phyloP scores from a whole-genome alignment of 2,888 invertebrate species.

The Cantharis rustica region DNA sequence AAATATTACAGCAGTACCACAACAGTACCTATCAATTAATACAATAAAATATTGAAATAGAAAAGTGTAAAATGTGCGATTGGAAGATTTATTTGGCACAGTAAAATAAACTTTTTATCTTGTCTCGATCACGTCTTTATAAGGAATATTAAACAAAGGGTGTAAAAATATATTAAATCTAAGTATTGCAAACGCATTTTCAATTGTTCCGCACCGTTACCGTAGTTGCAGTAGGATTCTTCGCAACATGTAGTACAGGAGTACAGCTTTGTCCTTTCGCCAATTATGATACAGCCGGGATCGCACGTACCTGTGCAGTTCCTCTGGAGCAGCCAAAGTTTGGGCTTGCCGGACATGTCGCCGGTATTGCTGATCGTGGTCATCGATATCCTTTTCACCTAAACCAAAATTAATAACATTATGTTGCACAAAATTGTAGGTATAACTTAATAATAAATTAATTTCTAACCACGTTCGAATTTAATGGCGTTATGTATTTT shows the following conservation, averaged over 20 bases:
- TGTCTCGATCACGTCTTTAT: slow-evolving; percentile 9
- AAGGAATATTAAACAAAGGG: slow-evolving; percentile 5
- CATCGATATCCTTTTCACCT: slow-evolving; percentile 83
- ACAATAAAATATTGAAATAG: neutral
- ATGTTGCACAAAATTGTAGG: neutral
- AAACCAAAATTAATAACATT: slow-evolving; percentile 31
- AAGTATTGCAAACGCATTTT: slow-evolving; percentile 7
- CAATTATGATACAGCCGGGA: slow-evolving; percentile 86
- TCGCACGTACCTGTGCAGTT: slow-evolving; percentile 85
- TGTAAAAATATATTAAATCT: slow-evolving; percentile 12
- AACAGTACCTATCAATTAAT: neutral
- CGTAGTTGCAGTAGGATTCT: slow-evolving; percentile 77
- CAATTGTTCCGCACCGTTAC: slow-evolving; percentile 50
- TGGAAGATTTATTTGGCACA: neutral
- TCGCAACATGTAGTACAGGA: slow-evolving; percentile 88
- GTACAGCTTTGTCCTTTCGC: slow-evolving; percentile 85
- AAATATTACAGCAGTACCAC: neutral
- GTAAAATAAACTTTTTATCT: neutral
- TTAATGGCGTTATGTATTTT: neutral
- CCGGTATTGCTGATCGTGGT: slow-evolving; percentile 84
- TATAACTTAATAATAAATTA: neutral
- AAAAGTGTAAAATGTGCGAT: neutral
- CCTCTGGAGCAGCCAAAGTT: slow-evolving; percentile 83
- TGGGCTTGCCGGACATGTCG: slow-evolving; percentile 74
- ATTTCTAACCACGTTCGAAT: neutral